Evolutionary conservation across 2,113 vertebrate genomes (phyloP), one percentile per base, ranked within the genome.

Genomic region (Hirundichthys speculiger): DNA sequence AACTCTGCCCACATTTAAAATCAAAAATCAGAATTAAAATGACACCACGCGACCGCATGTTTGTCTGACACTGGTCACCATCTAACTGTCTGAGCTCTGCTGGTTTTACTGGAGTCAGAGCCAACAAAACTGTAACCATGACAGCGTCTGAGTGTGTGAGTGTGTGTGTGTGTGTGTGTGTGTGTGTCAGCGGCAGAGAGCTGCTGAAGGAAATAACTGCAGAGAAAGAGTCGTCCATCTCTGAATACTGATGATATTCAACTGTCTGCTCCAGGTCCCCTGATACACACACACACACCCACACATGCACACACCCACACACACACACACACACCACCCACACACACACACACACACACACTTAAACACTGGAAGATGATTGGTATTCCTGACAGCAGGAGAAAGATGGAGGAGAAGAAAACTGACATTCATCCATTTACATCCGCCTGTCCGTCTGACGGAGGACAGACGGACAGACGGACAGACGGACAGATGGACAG

Each of bases 181-280:
- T 3, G 21, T 13, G 25, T 11, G 9, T 10, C 13, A 19, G 6
- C 2, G 2, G 21, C 19, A 11, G 13, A 55, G 24, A 34, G 49
- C 43, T 65, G 60, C 67, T 74, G 70, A 64, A 67, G 48, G 63
- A 71, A 82, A 71, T 67, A 75, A 55, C 71, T 73, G 64, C 60
- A 41, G 73, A 71, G 69, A 61, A 65, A 58, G 38, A 64, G 25
- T 77, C 30, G 38, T 68, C 53, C 46, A 15, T 79, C 74, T 78
- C 63, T 75, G 82, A 80, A 84, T 81, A 78, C 75, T 84, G 75
- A 84, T 78, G 69, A 72, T 73, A 74, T 61, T 75, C 82, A 74
- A 56, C 74, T 69, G 70, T 80, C 82, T 75, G 59, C 66, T 64
- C 39, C 56, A 63, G 45, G 16, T 77, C 77, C 74, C 77, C 63